phyloP scores from a whole-genome alignment of 2,113 vertebrate species.

The Notechis scutatus region DNA sequence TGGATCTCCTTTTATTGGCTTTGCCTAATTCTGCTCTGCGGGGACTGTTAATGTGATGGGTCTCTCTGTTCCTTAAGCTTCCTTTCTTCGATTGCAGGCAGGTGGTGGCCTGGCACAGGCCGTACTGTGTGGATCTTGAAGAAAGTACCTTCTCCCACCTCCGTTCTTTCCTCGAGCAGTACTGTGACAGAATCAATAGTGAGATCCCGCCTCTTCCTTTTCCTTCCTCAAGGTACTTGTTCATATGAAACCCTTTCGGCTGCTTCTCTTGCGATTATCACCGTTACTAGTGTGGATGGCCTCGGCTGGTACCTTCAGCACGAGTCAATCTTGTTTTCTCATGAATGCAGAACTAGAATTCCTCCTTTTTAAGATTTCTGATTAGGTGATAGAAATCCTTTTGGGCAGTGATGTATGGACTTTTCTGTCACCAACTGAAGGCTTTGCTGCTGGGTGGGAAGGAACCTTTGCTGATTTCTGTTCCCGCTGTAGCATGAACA shows the following conservation, averaged over 20 bases:
- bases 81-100: slow-evolving; percentile 72
- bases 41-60: neutral
- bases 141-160: slow-evolving; percentile 96
- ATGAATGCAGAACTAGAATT: neutral
- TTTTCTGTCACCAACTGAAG: neutral
- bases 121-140: slow-evolving; percentile 96
- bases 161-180: slow-evolving; percentile 92
- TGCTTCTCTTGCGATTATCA: neutral
- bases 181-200: slow-evolving; percentile 91
- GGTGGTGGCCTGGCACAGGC: slow-evolving; percentile 96
- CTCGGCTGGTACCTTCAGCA: neutral
- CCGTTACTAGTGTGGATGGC: too few relatives aligned
- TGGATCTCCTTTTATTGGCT: neutral
- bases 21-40: neutral
- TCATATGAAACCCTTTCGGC: neutral
- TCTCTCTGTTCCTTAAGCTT: neutral
- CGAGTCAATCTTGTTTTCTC: neutral
- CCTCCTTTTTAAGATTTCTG: neutral
- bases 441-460: neutral
- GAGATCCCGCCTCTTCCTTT: slow-evolving; percentile 91
- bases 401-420: neutral
- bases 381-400: neutral
- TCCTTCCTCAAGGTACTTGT: slow-evolving; percentile 84
- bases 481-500: neutral
- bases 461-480: neutral